Percentiles rank a stretch among this genome's conserved stretches.
These are phyloP conservation scores for Hippopotamyrus pictus DNA, from an alignment of 2,797 vertebrate genomes.

Conservation along the genomic window DNA sequence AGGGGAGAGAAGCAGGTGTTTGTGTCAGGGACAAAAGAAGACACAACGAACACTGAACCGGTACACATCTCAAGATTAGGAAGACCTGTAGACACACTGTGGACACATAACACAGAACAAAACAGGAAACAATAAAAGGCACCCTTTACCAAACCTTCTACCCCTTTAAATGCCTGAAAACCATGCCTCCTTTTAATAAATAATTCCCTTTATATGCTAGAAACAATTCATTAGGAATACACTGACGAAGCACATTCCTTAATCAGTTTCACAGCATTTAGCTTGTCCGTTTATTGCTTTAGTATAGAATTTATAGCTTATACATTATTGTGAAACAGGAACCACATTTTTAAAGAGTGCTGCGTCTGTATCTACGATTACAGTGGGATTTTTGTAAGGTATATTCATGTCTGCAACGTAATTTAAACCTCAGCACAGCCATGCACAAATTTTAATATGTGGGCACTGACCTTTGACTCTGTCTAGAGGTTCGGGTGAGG, in stretches of 20 bases:
- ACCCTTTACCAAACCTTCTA: not conserved
- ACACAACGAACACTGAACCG: not conserved
- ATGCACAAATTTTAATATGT: not conserved
- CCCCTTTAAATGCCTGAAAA: not conserved
- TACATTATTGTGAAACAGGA: not conserved
- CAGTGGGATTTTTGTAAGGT: not conserved
- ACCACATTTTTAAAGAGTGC: not conserved
- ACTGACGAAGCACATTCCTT: not conserved
- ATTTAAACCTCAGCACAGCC: not conserved
- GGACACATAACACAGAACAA: not conserved
- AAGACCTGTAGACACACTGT: not conserved
- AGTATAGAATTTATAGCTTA: not conserved
- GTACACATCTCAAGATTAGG: not conserved
- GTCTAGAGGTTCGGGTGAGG: not conserved
- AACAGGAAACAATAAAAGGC: not conserved
- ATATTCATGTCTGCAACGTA: not conserved
- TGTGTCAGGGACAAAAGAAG: not conserved
- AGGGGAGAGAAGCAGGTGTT: not conserved
- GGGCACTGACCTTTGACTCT: not conserved
- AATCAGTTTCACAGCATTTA: slow-evolving; percentile 8
- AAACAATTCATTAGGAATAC: not conserved
- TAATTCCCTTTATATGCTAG: not conserved
- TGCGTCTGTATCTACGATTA: not conserved
- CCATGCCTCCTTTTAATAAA: not conserved
- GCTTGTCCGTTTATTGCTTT: not conserved